Conservation (phyloP, 1,140 invertebrate species). For the Zaprionus vittiger region DNA sequence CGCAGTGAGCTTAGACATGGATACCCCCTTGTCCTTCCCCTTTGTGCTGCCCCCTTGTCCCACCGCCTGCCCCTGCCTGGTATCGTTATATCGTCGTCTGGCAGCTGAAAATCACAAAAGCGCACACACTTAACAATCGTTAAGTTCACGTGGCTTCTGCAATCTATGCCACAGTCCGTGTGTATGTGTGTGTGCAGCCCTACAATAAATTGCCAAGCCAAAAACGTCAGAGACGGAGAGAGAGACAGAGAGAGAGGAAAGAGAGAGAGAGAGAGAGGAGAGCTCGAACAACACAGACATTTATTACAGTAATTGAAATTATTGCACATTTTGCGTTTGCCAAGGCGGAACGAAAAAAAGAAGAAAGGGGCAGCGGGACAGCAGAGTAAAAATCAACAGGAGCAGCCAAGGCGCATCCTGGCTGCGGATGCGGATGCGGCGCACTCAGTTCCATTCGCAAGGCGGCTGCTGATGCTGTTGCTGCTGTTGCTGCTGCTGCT, state of each 20-base stretch:
- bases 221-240: constrained; percentile 18
- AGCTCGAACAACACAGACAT: constrained; percentile 73
- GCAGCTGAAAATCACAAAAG: constrained; percentile 48
- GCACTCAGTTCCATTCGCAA: not conserved
- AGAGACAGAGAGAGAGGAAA: constrained; percentile 15
- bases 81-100: constrained; percentile 14
- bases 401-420: constrained; percentile 32
- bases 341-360: constrained; percentile 48
- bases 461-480: constrained; percentile 31
- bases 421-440: constrained; percentile 1
- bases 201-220: constrained; percentile 68
- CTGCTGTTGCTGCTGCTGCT: constrained; percentile 30
- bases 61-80: not conserved
- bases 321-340: constrained; percentile 81
- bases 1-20: constrained; percentile 11
- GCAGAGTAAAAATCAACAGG: constrained; percentile 38
- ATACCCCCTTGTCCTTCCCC: too few species aligned
- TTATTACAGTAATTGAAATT: constrained; percentile 84
- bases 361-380: not conserved
- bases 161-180: constrained; percentile 39
- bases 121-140: constrained; percentile 59
- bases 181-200: constrained; percentile 31
- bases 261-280: constrained; percentile 20
- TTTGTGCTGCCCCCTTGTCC: not conserved
- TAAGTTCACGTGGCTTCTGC: constrained; percentile 48